Evolutionary conservation across 2,888 invertebrate species (phyloP).

Genomic region (Dugesia japonica): DNA sequence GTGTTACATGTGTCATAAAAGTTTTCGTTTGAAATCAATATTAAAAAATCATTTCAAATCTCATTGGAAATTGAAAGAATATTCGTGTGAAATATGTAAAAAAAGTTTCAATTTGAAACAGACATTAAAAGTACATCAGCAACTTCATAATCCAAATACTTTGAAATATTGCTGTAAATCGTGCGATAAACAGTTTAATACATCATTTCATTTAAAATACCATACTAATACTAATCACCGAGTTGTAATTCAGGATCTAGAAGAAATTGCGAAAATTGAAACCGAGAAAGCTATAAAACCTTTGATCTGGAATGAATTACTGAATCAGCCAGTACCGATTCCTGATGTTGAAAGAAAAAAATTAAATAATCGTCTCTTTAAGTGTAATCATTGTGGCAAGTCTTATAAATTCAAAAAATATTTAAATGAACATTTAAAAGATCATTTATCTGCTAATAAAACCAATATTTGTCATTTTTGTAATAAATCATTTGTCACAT

Average conservation of each 20-base stretch:
- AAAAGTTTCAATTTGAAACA: slow-evolving; percentile 29
- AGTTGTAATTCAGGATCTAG: neutral
- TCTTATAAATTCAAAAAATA: slow-evolving; percentile 24
- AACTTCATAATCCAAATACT: neutral
- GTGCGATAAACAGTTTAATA: slow-evolving; percentile 22
- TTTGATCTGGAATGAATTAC: neutral
- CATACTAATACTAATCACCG: slow-evolving; percentile 13
- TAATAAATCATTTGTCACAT: slow-evolving; percentile 17
- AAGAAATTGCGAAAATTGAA: neutral
- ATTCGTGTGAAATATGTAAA: slow-evolving; percentile 16
- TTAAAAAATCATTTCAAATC: slow-evolving; percentile 23
- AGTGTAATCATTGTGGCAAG: slow-evolving; percentile 16
- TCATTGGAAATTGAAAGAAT: slow-evolving; percentile 25
- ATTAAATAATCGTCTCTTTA: neutral
- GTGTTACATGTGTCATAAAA: slow-evolving; percentile 27
- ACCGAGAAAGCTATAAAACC: neutral
- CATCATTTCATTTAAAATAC: slow-evolving; percentile 24
- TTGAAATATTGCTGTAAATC: slow-evolving; percentile 2
- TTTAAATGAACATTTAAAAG: slow-evolving; percentile 23
- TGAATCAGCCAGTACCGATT: neutral
- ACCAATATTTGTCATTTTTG: slow-evolving; percentile 16
- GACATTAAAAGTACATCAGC: slow-evolving; percentile 24
- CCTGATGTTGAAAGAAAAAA: neutral
- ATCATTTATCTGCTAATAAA: neutral
- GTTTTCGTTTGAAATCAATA: slow-evolving; percentile 25